Percentiles rank a stretch among this genome's conserved stretches.
Evolutionary conservation across 1,140 invertebrate genomes (phyloP).

Genomic region (Brachionus rotundiformis): DNA sequence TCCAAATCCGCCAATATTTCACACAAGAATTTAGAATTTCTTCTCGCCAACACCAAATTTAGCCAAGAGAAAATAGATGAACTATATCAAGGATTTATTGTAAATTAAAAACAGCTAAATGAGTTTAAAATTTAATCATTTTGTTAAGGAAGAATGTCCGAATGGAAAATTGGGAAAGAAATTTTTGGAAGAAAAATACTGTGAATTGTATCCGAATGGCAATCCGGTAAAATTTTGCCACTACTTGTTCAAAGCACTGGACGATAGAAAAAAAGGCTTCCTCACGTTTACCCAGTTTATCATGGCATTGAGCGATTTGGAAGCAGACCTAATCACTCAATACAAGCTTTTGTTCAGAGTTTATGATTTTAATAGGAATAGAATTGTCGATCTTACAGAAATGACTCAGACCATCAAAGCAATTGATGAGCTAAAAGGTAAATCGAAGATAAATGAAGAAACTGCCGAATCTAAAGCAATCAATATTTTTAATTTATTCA

Average conservation of each 20-base stretch:
- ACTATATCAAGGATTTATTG: conserved; percentile 27
- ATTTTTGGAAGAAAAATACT: background rate
- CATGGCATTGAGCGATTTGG: background rate
- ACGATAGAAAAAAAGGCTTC: background rate
- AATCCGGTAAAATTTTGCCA: background rate
- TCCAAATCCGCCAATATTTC: background rate
- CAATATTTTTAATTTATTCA: background rate
- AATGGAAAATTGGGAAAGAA: conserved; percentile 33
- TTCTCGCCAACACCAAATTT: conserved; percentile 19
- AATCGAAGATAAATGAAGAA: background rate
- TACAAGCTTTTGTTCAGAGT: background rate
- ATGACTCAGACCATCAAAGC: background rate
- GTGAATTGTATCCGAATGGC: background rate
- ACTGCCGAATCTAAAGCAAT: background rate
- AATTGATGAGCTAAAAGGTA: conserved; percentile 15
- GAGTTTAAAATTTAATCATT: background rate
- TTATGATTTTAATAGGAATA: conserved; percentile 21
- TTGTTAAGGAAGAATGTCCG: conserved; percentile 35
- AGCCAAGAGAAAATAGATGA: background rate
- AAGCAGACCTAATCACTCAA: background rate
- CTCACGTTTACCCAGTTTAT: background rate
- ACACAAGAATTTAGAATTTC: conserved; percentile 5
- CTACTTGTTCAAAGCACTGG: background rate
- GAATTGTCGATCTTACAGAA: background rate
- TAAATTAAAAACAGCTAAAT: background rate